phyloP scores from a whole-genome alignment of 2,888 invertebrate genomes.

The Dynastes maya region DNA sequence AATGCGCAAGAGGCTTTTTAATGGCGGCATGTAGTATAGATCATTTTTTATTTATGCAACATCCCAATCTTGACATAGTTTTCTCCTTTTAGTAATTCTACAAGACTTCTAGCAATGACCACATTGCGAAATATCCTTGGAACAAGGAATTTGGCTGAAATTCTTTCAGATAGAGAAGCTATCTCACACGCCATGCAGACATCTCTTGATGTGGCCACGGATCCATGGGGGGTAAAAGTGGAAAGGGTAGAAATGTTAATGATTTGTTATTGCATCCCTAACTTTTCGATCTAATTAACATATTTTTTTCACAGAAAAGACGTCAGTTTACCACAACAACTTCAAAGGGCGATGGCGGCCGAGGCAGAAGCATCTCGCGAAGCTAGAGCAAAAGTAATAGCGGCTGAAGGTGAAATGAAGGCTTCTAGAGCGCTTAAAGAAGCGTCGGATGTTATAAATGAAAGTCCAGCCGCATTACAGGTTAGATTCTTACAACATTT shows the following conservation, averaged over 20 bases:
- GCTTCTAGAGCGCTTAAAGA: constrained; percentile 89
- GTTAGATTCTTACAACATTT: constrained; percentile 61
- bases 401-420: constrained; percentile 90
- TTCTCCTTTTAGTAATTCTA: constrained; percentile 79
- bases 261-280: background rate
- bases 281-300: background rate
- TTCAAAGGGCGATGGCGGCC: constrained; percentile 88
- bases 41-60: too few species aligned
- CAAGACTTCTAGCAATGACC: constrained; percentile 86
- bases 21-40: too few species aligned
- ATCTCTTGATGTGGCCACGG: constrained; percentile 88
- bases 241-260: constrained; percentile 95
- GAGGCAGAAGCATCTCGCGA: constrained; percentile 87
- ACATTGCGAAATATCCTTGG: constrained; percentile 93
- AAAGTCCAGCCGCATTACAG: constrained; percentile 87
- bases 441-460: constrained; percentile 88
- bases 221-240: constrained; percentile 95
- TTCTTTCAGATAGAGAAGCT: constrained; percentile 92
- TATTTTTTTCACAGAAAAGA: constrained; percentile 77
- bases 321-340: constrained; percentile 82
- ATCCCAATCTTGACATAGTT: too few species aligned
- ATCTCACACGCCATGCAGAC: constrained; percentile 94
- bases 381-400: constrained; percentile 86
- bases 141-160: constrained; percentile 91
- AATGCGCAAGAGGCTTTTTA: background rate